Conservation (phyloP, 2,888 invertebrate genomes). For the Cephonodes hylas region DNA sequence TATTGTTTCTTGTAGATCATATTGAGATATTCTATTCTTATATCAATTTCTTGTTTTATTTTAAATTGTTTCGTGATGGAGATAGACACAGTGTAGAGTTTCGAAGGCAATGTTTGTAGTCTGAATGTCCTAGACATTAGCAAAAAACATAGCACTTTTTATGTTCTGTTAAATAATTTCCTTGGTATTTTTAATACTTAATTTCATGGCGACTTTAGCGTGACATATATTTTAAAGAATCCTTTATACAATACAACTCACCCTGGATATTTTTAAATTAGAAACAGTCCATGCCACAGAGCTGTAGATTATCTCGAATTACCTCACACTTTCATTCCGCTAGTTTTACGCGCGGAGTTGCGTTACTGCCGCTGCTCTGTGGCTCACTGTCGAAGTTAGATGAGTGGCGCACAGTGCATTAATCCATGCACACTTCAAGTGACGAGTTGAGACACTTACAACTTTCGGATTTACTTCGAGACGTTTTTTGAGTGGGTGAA, state of each 20-base stretch:
- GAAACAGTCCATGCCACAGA: background rate
- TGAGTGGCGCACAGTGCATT: background rate
- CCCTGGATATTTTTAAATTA: background rate
- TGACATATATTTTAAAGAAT: too few relatives aligned
- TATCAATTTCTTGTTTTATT: too few relatives aligned
- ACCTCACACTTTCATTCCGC: background rate
- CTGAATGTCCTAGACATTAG: too few relatives aligned
- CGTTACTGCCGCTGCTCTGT: background rate
- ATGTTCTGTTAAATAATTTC: too few relatives aligned
- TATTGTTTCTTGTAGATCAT: too few relatives aligned
- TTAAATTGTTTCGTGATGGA: too few relatives aligned
- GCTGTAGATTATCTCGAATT: background rate
- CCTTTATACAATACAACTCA: too few relatives aligned
- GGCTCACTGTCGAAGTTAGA: background rate
- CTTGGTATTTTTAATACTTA: too few relatives aligned
- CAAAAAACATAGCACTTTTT: too few relatives aligned
- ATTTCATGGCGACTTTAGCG: too few relatives aligned
- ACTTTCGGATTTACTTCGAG: background rate
- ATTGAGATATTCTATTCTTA: too few relatives aligned
- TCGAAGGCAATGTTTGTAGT: background rate
- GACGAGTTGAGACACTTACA: background rate
- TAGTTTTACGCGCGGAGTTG: slow-evolving; percentile 1
- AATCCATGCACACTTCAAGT: background rate
- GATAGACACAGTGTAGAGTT: too few relatives aligned
- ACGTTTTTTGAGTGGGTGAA: background rate